Base-by-base conservation (phyloP, 2,113 vertebrate species). In the Lepus timidus region DNA sequence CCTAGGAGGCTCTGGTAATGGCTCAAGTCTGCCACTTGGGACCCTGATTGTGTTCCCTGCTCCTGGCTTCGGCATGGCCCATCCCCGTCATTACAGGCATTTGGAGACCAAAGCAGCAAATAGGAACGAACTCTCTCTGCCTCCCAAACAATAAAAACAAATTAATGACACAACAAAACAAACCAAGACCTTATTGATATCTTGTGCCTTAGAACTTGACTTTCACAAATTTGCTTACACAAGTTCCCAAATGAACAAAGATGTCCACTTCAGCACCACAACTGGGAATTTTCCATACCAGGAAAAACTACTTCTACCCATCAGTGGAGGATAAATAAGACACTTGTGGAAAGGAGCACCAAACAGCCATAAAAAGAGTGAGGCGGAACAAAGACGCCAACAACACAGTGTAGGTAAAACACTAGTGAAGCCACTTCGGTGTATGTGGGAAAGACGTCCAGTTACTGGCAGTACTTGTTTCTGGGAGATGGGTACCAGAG, bases 271-370 rank as follows among this genome's bases (percentile, higher is more conserved):
- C 22, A 44, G 73, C 39, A 11, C 0, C 4, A 6, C 27, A 31
- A 12, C 2, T 1, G 7, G 44, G 9, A 39, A 76, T 0, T 49
- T 16, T 10, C 51, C 51, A 4, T 3, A 9, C 8, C 39, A 83
- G 62, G 27, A 31, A 71, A 27, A 13, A 22, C 3, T 0, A 5
- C 27, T n/a, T 17, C 2, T 25, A 8, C 2, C 1, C 4, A 9
- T 3, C 52, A 39, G 0, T 5, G 39, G 27, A 75, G 61, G 22
- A 19, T 0, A 1, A 6, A 20, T 52, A 10, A 8, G 2, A 44
- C 13, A 58, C 1, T 27, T 55, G 31, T 20, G 1, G 55, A 49
- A 23, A 0, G 14, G 31, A 51, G 6, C 9, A 25, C 7, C 64
- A 79, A 44, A 19, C 27, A 62, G 52, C 14, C 20, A 64, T 7